phyloP scores from a whole-genome alignment of 2,888 invertebrate genomes.

The Sarcophaga caerulescens region DNA sequence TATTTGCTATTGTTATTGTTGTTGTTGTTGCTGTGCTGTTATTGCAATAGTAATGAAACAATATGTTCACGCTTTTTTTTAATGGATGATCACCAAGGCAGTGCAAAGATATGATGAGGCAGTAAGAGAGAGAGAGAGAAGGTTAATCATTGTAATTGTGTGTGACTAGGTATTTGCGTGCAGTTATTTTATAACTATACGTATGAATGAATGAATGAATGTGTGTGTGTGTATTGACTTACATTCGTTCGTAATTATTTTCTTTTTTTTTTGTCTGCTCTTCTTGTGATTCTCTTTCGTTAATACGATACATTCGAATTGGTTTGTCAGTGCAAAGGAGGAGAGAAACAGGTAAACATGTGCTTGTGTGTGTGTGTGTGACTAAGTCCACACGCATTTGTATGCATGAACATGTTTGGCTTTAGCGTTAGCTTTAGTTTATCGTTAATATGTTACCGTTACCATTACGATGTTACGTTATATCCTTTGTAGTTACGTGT shows the following conservation, averaged over 20 bases:
- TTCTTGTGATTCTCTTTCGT: slow-evolving; percentile 5
- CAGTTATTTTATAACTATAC: background rate
- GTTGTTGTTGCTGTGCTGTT: background rate
- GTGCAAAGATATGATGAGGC: background rate
- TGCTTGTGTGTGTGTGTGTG: background rate
- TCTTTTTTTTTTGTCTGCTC: background rate
- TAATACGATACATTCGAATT: background rate
- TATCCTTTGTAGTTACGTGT: too few species aligned
- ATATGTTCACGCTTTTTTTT: background rate
- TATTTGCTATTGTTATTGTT: background rate
- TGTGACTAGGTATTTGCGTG: background rate
- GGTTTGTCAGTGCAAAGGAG: background rate
- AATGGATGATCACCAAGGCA: background rate
- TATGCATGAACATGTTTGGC: background rate
- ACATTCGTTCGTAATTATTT: slow-evolving; percentile 28
- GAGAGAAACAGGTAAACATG: background rate
- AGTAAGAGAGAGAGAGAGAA: too few species aligned
- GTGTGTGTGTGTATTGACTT: background rate
- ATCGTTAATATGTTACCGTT: slow-evolving; percentile 29
- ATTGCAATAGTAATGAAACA: background rate
- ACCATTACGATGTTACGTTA: background rate
- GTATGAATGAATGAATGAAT: background rate
- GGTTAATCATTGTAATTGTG: background rate
- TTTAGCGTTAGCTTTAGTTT: slow-evolving; percentile 9
- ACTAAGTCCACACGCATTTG: background rate